Conservation (phyloP, 2,888 invertebrate species). For the Phania funesta region DNA sequence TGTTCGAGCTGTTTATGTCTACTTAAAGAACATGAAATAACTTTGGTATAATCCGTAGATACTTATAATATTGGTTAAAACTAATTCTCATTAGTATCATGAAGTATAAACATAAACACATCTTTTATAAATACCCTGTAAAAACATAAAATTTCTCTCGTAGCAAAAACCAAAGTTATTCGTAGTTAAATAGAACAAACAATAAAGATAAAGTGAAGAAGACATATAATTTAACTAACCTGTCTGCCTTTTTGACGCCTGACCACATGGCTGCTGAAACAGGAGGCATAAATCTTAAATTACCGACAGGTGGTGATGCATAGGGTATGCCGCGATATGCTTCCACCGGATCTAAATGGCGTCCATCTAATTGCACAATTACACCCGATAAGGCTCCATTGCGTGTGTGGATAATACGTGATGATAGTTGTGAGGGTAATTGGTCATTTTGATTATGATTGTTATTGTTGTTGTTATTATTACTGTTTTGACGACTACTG, state of each 20-base stretch:
- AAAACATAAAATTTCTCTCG: too few species aligned
- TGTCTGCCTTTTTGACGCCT: constrained; percentile 92
- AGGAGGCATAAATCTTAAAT: constrained; percentile 96
- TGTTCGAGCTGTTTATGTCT: too few species aligned
- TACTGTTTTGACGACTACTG: constrained; percentile 66
- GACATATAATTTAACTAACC: constrained; percentile 75
- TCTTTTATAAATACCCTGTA: not conserved
- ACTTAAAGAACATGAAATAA: too few species aligned
- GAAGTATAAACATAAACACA: not conserved
- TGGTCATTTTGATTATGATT: constrained; percentile 78
- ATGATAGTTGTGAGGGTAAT: constrained; percentile 83
- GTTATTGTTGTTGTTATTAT: constrained; percentile 65
- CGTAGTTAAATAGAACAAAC: not conserved
- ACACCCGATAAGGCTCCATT: constrained; percentile 93
- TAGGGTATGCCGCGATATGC: constrained; percentile 96
- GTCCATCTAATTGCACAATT: constrained; percentile 90
- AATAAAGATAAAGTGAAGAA: not conserved
- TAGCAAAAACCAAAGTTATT: not conserved
- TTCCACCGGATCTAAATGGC: constrained; percentile 93
- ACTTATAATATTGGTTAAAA: too few species aligned
- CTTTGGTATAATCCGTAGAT: not conserved
- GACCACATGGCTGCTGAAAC: constrained; percentile 96
- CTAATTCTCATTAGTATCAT: too few species aligned
- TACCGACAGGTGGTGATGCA: constrained; percentile 94
- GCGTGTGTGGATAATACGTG: constrained; percentile 92